phyloP scores from a whole-genome alignment of 2,797 vertebrate species.

The Synanceia verrucosa region DNA sequence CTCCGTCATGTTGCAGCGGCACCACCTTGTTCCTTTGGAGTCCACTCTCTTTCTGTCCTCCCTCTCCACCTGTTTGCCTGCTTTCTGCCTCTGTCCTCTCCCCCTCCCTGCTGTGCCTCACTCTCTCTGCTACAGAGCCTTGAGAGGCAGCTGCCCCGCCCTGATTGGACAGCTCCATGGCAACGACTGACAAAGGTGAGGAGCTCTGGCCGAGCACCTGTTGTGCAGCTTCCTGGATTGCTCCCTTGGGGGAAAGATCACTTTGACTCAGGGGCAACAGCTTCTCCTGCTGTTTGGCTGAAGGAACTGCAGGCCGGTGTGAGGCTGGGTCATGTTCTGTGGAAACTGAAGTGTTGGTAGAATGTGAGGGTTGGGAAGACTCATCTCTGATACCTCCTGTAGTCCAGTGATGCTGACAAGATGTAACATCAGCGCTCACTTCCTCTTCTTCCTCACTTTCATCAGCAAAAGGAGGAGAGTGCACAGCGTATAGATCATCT shows the following conservation, averaged over 20 bases:
- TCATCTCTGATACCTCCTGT: conserved; percentile 30
- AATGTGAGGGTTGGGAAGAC: conserved; percentile 7
- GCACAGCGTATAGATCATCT: background rate
- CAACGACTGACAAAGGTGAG: conserved; percentile 80
- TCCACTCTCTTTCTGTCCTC: conserved; percentile 50
- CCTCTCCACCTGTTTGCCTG: conserved; percentile 54
- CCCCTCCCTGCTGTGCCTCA: conserved; percentile 60
- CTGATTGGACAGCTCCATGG: conserved; percentile 74
- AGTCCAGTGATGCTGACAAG: conserved; percentile 37
- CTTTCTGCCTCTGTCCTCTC: conserved; percentile 50
- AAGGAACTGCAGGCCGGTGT: conserved; percentile 22
- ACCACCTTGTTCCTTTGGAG: conserved; percentile 31
- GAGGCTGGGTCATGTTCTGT: background rate
- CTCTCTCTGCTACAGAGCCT: conserved; percentile 59
- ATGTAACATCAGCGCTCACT: conserved; percentile 11
- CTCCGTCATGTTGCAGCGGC: conserved; percentile 15
- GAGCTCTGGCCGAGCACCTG: conserved; percentile 76
- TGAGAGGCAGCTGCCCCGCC: conserved; percentile 50
- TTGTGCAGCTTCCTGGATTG: conserved; percentile 77
- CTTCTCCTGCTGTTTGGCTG: conserved; percentile 72
- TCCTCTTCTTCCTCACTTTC: conserved; percentile 60
- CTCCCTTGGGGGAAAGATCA: conserved; percentile 34
- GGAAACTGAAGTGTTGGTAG: conserved; percentile 1
- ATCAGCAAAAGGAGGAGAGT: conserved; percentile 54
- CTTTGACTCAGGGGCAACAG: conserved; percentile 41